Percentiles rank a stretch among this genome's conserved stretches.
Conservation (phyloP, 2,888 invertebrate species). For the Pristionchus maxplancki region DNA sequence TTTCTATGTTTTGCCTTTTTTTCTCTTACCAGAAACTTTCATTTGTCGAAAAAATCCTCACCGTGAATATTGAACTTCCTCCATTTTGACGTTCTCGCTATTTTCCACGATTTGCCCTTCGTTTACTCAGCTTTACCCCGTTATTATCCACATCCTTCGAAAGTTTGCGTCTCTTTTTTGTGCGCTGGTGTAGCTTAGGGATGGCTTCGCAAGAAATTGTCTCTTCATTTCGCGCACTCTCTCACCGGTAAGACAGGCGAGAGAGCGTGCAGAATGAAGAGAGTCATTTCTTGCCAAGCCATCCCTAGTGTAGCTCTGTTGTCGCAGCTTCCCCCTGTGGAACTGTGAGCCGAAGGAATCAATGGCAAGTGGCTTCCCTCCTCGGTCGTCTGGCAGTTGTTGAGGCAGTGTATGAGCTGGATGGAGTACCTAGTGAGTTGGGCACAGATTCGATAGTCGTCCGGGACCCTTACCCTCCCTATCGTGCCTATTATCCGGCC, state of each 20-base stretch:
- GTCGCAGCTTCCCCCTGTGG: background rate
- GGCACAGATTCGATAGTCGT: background rate
- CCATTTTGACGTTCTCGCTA: background rate
- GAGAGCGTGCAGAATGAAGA: too few relatives aligned
- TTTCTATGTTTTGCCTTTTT: background rate
- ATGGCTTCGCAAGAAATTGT: too few relatives aligned
- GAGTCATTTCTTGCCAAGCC: too few relatives aligned
- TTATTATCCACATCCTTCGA: background rate
- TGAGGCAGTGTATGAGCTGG: background rate
- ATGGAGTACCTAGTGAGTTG: background rate
- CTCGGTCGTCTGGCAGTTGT: background rate
- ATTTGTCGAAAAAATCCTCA: too few relatives aligned
- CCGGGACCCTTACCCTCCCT: too few relatives aligned
- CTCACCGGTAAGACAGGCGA: too few relatives aligned
- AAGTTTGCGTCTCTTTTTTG: background rate
- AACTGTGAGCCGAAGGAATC: background rate
- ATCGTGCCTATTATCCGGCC: too few relatives aligned
- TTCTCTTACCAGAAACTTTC: background rate
- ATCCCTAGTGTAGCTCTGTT: background rate
- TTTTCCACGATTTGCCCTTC: background rate
- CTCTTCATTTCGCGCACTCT: too few relatives aligned
- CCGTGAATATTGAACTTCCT: too few relatives aligned
- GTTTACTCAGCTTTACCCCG: background rate
- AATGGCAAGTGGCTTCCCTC: background rate
- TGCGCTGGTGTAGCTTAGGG: too few relatives aligned